phyloP scores from a whole-genome alignment of 2,797 vertebrate species.

The Hippoglossus hippoglossus region DNA sequence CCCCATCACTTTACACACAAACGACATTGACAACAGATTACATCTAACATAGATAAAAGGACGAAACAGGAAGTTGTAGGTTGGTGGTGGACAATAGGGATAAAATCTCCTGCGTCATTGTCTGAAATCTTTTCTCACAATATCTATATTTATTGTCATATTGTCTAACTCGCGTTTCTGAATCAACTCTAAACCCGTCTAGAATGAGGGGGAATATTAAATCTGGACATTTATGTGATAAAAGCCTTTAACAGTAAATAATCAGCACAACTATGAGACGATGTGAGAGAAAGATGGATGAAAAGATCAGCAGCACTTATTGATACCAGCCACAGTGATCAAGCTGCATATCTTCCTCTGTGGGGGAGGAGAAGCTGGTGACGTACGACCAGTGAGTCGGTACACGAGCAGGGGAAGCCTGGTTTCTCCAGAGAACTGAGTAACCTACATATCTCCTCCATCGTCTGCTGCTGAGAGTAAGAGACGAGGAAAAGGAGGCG shows the following conservation, averaged over 20 bases:
- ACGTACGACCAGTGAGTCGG: conserved; percentile 9
- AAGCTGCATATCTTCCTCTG: not conserved
- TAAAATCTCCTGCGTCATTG: too few relatives aligned
- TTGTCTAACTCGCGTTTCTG: too few relatives aligned
- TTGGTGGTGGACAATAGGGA: not conserved
- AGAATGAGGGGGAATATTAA: too few relatives aligned
- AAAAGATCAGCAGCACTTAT: too few relatives aligned
- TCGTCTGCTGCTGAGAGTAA: conserved; percentile 6
- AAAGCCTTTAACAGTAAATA: conserved; percentile 32
- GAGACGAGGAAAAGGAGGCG: not conserved
- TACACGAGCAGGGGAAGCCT: conserved; percentile 25
- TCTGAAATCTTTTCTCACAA: too few relatives aligned
- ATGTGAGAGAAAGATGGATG: not conserved
- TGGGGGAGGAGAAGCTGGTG: conserved; percentile 17
- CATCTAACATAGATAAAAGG: conserved; percentile 2
- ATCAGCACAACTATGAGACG: not conserved
- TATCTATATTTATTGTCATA: too few relatives aligned
- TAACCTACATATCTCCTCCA: conserved; percentile 62
- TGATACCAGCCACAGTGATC: not conserved
- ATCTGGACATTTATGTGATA: too few relatives aligned
- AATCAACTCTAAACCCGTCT: too few relatives aligned
- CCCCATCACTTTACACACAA: not conserved
- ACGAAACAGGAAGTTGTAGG: not conserved
- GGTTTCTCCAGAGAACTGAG: conserved; percentile 23
- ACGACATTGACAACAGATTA: not conserved